Conservation (phyloP, 2,888 invertebrate genomes). For the Sicus ferrugineus region DNA sequence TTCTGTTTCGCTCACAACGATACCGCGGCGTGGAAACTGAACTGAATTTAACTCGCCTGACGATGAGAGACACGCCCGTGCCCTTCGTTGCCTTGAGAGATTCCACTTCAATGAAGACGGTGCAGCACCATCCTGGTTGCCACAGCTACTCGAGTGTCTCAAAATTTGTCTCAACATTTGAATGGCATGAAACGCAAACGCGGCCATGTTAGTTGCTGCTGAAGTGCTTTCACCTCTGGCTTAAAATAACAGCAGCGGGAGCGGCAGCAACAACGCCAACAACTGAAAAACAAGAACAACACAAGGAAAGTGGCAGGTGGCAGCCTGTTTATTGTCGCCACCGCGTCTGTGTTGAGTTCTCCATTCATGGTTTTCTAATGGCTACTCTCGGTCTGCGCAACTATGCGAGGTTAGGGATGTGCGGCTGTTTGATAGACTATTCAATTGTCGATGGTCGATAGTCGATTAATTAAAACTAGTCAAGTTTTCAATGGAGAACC, state of each 20-base stretch:
- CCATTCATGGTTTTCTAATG: background rate
- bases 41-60: background rate
- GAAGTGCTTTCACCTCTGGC: background rate
- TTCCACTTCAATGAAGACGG: background rate
- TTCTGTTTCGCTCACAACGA: background rate
- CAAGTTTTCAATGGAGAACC: too few relatives aligned
- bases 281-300: background rate
- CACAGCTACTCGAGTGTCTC: too few relatives aligned
- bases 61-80: background rate
- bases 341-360: background rate
- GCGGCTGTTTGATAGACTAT: too few relatives aligned
- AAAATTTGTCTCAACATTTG: slow-evolving; percentile 25
- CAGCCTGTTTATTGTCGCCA: background rate
- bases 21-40: background rate
- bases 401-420: too few relatives aligned
- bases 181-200: background rate
- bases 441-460: too few relatives aligned
- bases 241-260: background rate
- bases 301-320: background rate
- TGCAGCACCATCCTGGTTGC: slow-evolving; percentile 11
- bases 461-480: too few relatives aligned
- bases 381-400: too few relatives aligned
- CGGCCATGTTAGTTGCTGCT: too few relatives aligned
- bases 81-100: background rate
- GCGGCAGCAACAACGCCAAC: background rate